Base-by-base conservation (phyloP, 2,888 invertebrate genomes). In the Plagiodera versicolora region DNA sequence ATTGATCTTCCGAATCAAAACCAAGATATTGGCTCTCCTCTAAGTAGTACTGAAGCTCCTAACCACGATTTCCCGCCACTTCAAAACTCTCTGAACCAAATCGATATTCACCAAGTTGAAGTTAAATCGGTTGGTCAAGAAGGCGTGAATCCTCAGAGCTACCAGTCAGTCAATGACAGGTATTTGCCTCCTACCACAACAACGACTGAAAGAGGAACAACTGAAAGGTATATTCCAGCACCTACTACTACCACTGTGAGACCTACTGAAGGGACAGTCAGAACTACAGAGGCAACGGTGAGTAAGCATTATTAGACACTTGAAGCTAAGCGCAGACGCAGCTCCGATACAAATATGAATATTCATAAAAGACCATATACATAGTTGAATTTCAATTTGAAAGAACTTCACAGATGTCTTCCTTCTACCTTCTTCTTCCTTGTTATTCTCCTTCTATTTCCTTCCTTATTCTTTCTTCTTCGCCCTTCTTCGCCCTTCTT, bases 51-150 rank as follows among this genome's bases (percentile, higher is more conserved):
- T 32, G 32, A 32, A 10, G 17, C 10, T 9, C 30, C 28, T 48
- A 19, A 17, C 16, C 28, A 17, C 11, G 19, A 8, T 39, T 45
- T 45, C 24, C 20, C 18, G 50, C 19, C 54, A 50, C 47, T 9
- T 20, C 17, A 39, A 5, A 14, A 9, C 19, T 46, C 39, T 44
- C 11, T 20, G 55, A 52, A 16, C 10, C 35, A 10, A 5, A 32
- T 64, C n/a, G 64, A 66, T 39, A 32, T 66, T 24, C 61, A 64
- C 39, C 60, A 59, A 46, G 58, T 58, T 52, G 59, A 66, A 61
- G 62, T 64, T 11, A 63, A 60, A 16, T 48, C 56, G 30, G 56
- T 61, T 18, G 57, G 53, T 45, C 46, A 39, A 11, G 14, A 39
- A 10, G 14, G 11, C 11, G n/a, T 14, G 14, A 39, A 39, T 6